Base-by-base conservation (phyloP, 2,797 vertebrate species). In the Lophotriccus pileatus region DNA sequence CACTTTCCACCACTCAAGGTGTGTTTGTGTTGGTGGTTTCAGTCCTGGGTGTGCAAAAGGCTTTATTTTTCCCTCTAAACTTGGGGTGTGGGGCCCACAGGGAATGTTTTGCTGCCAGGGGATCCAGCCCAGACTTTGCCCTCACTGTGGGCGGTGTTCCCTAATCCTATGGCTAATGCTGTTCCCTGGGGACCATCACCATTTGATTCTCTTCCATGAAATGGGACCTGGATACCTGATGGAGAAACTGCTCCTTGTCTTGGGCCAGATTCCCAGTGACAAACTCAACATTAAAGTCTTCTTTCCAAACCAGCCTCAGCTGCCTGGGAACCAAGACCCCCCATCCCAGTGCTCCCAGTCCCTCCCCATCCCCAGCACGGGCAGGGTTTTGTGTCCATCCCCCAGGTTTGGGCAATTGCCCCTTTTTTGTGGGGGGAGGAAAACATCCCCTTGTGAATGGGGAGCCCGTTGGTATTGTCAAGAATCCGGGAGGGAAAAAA, bases 51-150 rank as follows among this genome's bases (percentile, higher is more conserved):
- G 37, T 43, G 19, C 14, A 36, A 53, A 76, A 22, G 32, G 58
- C 37, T 72, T 25, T 30, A 16, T 12, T 60, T 10, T 52, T 12
- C 36, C 9, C 2, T 11, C 17, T 7, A 5, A 56, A 17, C 14
- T 0, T 60, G 37, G 30, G 28, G 20, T 25, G 24, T 18, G 41
- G 30, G 30, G 13, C 24, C 36, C 14, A 0, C 1, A 14, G 37
- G 11, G 24, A 43, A 34, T 1, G 25, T 49, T 80, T 24, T 36
- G 7, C 10, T 41, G 21, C 5, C 12, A 22, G 22, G 9, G 46
- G 52, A 24, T 9, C 1, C 17, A 81, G 20, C 17, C 39, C 1
- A 0, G 39, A 2, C 19, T 43, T 52, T 10, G 4, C 36, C 55
- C 4, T 21, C 24, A 0, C 19, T 21, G 36, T 1, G 24, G 12